Percentiles rank a stretch among this genome's conserved stretches.
phyloP scores from a whole-genome alignment of 2,113 vertebrate species.

The Carollia perspicillata region DNA sequence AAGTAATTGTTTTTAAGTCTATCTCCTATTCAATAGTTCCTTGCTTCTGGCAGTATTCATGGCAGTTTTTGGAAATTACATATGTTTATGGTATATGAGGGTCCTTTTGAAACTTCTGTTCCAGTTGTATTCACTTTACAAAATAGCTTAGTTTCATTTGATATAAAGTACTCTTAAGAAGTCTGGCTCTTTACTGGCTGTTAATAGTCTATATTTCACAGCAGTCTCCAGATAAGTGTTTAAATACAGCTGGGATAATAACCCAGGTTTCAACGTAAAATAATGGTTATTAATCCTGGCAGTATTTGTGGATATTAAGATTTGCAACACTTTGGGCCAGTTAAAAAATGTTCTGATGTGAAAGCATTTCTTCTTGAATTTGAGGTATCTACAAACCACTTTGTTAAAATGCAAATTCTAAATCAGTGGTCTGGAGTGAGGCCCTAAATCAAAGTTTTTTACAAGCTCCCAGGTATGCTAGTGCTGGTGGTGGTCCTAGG shows the following conservation, averaged over 20 bases:
- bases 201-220: slow-evolving; percentile 6
- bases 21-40: neutral
- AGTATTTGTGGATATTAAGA: slow-evolving; percentile 19
- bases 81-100: neutral
- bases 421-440: neutral
- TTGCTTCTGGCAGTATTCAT: neutral
- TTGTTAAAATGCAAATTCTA: neutral
- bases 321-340: neutral
- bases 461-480: neutral
- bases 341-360: neutral
- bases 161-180: neutral
- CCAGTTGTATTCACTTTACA: neutral
- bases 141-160: slow-evolving; percentile 17
- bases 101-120: neutral
- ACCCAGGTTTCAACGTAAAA: slow-evolving; percentile 17
- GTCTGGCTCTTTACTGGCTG: neutral
- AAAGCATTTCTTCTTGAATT: neutral
- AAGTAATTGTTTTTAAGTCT: slow-evolving; percentile 11
- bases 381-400: neutral
- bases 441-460: neutral
- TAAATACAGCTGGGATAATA: neutral
- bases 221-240: neutral
- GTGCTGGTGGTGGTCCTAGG: neutral
- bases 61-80: neutral
- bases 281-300: neutral